These are phyloP conservation scores for Malacosoma neustria DNA, from an alignment of 2,888 invertebrate genomes.

Conservation along the genomic window DNA sequence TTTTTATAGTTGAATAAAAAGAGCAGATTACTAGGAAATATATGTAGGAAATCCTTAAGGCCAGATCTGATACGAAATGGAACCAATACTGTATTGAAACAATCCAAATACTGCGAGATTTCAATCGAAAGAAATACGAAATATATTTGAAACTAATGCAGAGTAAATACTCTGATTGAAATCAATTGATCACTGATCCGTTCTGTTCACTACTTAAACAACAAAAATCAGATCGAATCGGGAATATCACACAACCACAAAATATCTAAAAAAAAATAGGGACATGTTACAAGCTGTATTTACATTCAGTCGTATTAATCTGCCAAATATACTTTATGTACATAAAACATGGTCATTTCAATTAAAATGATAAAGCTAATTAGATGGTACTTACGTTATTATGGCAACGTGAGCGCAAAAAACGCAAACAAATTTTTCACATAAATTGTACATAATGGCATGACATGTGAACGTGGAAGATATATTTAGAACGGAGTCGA, in stretches of 20 bases:
- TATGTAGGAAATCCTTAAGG: no score
- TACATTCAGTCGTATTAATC: constrained; percentile 47
- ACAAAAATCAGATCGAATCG: constrained; percentile 42
- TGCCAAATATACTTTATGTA: constrained; percentile 15
- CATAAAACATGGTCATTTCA: constrained; percentile 11
- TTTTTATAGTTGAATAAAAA: no score
- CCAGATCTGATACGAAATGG: no score
- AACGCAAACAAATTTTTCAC: constrained; percentile 23
- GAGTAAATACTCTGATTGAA: no score
- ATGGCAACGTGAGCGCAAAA: constrained; percentile 51
- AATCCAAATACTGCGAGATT: no score
- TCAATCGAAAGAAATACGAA: no score
- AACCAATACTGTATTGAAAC: no score
- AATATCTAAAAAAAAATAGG: constrained; percentile 18
- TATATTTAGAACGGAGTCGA: constrained; percentile 1
- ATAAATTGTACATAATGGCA: constrained; percentile 52
- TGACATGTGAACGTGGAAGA: constrained; percentile 15
- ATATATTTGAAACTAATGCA: no score
- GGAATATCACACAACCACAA: constrained; percentile 45
- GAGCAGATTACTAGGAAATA: no score
- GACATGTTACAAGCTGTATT: constrained; percentile 39
- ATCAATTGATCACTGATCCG: no score
- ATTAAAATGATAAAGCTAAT: constrained; percentile 4
- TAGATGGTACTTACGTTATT: constrained; percentile 38
- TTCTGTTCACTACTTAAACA: constrained; percentile 18